These are phyloP conservation scores for Beris morrisii DNA, from an alignment of 2,888 invertebrate species.

Conservation along the genomic window DNA sequence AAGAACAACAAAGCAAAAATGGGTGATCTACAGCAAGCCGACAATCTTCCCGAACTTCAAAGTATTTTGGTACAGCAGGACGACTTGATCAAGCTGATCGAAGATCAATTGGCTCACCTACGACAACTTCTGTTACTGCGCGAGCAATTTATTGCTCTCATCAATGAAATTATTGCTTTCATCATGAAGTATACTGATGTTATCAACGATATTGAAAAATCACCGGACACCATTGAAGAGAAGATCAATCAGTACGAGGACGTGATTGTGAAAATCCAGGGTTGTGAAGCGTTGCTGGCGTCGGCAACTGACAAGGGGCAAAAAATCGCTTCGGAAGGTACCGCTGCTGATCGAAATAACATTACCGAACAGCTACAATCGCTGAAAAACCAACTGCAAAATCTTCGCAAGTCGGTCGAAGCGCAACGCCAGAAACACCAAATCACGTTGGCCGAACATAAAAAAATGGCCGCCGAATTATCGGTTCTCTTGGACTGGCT, in stretches of 20 bases:
- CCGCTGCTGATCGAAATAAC: slow-evolving; percentile 81
- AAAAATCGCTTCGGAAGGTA: slow-evolving; percentile 88
- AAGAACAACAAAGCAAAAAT: slow-evolving; percentile 78
- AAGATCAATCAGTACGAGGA: slow-evolving; percentile 87
- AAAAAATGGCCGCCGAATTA: slow-evolving; percentile 80
- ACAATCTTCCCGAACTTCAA: slow-evolving; percentile 72
- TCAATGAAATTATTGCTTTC: slow-evolving; percentile 85
- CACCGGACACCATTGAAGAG: slow-evolving; percentile 78
- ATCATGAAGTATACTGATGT: slow-evolving; percentile 84
- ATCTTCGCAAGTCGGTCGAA: slow-evolving; percentile 79
- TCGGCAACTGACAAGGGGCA: slow-evolving; percentile 90
- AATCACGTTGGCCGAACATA: slow-evolving; percentile 83
- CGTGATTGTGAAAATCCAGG: slow-evolving; percentile 82
- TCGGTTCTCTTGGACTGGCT: slow-evolving; percentile 81
- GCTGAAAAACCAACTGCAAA: slow-evolving; percentile 79
- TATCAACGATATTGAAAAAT: slow-evolving; percentile 81
- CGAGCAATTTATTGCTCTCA: slow-evolving; percentile 84
- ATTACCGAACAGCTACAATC: slow-evolving; percentile 86
- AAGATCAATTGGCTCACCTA: slow-evolving; percentile 81
- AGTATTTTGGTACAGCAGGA: slow-evolving; percentile 80
- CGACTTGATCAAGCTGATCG: slow-evolving; percentile 80
- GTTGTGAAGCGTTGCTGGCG: slow-evolving; percentile 84
- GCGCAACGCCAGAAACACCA: slow-evolving; percentile 86
- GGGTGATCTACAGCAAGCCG: slow-evolving; percentile 74
- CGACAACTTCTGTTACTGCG: slow-evolving; percentile 77